phyloP scores from a whole-genome alignment of 2,797 vertebrate genomes.

The Molossus alvarezi region DNA sequence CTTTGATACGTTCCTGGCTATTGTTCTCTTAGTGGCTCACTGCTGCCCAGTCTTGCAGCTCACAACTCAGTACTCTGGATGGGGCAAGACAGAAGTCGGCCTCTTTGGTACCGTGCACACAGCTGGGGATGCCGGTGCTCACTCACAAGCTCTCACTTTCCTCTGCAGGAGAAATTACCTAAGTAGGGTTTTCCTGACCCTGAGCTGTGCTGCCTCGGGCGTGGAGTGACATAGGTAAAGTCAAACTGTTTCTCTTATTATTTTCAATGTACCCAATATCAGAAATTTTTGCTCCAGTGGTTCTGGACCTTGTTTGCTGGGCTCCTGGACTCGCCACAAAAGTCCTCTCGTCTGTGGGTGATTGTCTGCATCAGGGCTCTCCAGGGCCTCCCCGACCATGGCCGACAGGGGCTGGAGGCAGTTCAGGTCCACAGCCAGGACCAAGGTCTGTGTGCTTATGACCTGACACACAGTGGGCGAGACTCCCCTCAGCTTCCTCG shows the following conservation, averaged over 20 bases:
- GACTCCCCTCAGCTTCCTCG: not conserved
- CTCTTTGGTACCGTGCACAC: not conserved
- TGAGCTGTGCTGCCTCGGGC: not conserved
- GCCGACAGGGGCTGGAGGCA: not conserved
- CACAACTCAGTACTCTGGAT: not conserved
- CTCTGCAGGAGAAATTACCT: not conserved
- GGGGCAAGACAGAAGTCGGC: not conserved
- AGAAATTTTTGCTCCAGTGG: not conserved
- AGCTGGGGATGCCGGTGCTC: not conserved
- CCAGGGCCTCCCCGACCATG: not conserved
- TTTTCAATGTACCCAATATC: not conserved
- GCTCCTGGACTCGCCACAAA: not conserved
- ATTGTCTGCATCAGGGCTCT: not conserved
- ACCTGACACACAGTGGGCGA: not conserved
- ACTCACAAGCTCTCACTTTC: not conserved
- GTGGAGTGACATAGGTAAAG: not conserved
- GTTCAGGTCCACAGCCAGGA: not conserved
- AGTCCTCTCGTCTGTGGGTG: not conserved
- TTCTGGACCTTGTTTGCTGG: not conserved
- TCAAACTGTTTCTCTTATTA: not conserved
- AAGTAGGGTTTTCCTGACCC: not conserved
- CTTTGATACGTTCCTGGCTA: not conserved
- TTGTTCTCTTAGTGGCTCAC: not conserved
- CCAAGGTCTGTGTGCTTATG: not conserved
- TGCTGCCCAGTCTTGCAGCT: not conserved